These are phyloP conservation scores for Centropus unirufus DNA, from an alignment of 2,113 vertebrate genomes.

Conservation along the genomic window DNA sequence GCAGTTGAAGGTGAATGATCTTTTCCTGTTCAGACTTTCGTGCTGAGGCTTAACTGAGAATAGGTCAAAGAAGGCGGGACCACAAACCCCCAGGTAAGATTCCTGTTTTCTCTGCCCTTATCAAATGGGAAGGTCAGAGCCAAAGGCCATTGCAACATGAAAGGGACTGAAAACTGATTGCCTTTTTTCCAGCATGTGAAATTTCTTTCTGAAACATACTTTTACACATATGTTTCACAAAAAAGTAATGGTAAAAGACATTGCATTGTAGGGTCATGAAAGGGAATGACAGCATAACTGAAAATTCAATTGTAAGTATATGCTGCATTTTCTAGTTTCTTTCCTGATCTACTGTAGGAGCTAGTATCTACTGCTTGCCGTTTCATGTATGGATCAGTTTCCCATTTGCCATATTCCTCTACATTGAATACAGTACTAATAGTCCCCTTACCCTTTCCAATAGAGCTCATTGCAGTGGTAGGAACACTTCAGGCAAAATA, in stretches of 20 bases:
- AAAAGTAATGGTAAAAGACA: background rate
- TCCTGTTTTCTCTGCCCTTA: background rate
- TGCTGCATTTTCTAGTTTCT: background rate
- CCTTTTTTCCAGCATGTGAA: background rate
- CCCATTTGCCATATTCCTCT: background rate
- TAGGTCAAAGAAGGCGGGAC: background rate
- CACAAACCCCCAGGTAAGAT: background rate
- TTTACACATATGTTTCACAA: background rate
- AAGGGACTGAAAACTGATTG: background rate
- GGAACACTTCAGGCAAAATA: constrained; percentile 20
- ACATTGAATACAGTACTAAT: background rate
- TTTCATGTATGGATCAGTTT: background rate
- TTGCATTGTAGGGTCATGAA: background rate
- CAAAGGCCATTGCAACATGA: background rate
- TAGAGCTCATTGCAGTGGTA: background rate
- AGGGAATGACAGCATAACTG: background rate
- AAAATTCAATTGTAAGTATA: background rate
- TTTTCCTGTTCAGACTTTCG: background rate
- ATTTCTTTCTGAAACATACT: background rate
- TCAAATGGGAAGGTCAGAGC: background rate
- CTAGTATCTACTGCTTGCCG: background rate
- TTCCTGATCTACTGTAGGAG: background rate
- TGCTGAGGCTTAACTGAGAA: background rate
- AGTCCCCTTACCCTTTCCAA: background rate
- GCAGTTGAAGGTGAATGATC: background rate